Percentiles rank a stretch among this genome's conserved stretches.
Conservation (phyloP, 2,888 invertebrate species). For the Neuroscelio doddi region DNA sequence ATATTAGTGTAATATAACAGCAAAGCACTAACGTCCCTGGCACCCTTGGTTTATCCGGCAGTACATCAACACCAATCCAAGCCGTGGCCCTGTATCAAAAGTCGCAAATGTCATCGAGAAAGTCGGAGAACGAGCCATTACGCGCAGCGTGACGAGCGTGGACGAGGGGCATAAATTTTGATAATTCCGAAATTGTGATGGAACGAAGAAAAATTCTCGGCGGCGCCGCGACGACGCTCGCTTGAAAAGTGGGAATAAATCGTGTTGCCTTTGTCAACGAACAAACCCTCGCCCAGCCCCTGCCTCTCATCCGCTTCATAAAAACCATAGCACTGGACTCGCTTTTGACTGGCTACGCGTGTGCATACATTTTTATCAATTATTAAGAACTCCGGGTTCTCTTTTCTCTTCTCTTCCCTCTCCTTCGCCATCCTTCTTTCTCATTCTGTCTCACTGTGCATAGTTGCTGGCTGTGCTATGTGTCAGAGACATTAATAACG, state of each 20-base stretch:
- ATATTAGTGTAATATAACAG: too few relatives aligned
- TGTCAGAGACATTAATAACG: conserved; percentile 69
- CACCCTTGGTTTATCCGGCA: too few relatives aligned
- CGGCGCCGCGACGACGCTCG: conserved; percentile 40
- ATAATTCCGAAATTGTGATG: conserved; percentile 68
- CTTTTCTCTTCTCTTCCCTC: conserved; percentile 33
- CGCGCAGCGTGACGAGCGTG: conserved; percentile 39
- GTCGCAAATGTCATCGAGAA: conserved; percentile 42
- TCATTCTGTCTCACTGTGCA: conserved; percentile 37
- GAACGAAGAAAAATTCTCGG: conserved; percentile 69
- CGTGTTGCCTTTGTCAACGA: conserved; percentile 67
- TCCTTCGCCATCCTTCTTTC: conserved; percentile 37
- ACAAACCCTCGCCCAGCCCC: conserved; percentile 33
- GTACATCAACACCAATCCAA: conserved; percentile 38
- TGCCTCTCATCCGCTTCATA: conserved; percentile 34
- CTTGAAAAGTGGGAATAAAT: conserved; percentile 70
- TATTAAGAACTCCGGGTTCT: conserved; percentile 68
- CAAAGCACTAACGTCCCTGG: too few relatives aligned
- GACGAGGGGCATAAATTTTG: conserved; percentile 66
- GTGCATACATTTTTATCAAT: conserved; percentile 72
- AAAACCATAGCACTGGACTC: conserved; percentile 43
- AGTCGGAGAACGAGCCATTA: conserved; percentile 40
- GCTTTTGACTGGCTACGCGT: conserved; percentile 55
- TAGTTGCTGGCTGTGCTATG: conserved; percentile 39
- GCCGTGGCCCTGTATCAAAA: conserved; percentile 32